Evolutionary conservation across 2,888 invertebrate species (phyloP).

Genomic region (Cenopis cana): DNA sequence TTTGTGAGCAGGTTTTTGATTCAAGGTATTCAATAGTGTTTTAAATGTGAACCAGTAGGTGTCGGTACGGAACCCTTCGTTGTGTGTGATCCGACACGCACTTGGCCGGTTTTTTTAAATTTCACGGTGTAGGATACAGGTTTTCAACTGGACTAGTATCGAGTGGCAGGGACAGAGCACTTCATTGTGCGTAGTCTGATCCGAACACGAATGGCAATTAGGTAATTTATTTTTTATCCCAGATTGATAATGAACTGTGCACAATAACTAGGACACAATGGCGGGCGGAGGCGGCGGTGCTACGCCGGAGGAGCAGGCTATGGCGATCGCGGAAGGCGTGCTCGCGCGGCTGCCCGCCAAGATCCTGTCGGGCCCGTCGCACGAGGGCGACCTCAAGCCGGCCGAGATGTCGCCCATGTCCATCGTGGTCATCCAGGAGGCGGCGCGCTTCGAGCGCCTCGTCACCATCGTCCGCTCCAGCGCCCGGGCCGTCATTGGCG

Average conservation of each 20-base stretch:
- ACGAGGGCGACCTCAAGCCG: conserved; percentile 89
- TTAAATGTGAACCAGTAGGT: no score
- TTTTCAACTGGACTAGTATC: no score
- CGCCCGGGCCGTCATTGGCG: conserved; percentile 91
- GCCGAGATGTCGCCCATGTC: conserved; percentile 95
- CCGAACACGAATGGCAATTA: no score
- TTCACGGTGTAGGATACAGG: no score
- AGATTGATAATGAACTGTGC: not conserved
- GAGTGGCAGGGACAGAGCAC: no score
- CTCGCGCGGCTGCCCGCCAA: conserved; percentile 89
- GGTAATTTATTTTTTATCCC: no score
- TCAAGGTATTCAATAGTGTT: no score
- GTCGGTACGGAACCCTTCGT: no score
- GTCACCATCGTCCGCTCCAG: conserved; percentile 90
- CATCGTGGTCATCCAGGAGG: conserved; percentile 95
- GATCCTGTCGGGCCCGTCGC: conserved; percentile 87
- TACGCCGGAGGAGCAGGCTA: conserved; percentile 92
- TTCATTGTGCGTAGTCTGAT: no score
- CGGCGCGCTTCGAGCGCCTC: conserved; percentile 91
- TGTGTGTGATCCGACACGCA: no score
- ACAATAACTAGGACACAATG: conserved; percentile 87
- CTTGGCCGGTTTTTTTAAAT: no score
- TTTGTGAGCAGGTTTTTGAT: no score
- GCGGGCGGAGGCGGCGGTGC: conserved; percentile 85
- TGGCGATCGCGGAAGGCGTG: conserved; percentile 92